Base-by-base conservation (phyloP, 2,797 vertebrate species). In the Diplodus sargus region DNA sequence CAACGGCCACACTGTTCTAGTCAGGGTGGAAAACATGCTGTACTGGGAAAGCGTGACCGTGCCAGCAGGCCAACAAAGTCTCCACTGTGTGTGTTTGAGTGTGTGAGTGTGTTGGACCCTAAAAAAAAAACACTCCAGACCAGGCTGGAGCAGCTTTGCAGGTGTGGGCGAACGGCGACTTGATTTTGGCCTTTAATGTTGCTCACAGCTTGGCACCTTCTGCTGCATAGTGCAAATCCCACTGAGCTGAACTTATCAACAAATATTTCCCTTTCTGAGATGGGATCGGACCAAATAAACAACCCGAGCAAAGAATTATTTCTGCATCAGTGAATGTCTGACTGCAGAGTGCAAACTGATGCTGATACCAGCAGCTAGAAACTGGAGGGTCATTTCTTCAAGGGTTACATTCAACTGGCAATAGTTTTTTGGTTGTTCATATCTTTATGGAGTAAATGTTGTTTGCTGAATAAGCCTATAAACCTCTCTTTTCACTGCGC, bases 61-160 rank as follows among this genome's bases (percentile, higher is more conserved):
- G 88, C 87, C 89, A 90, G 70, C 72, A 7, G 61, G 60, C 86
- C 77, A 63, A 93, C 92, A 93, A 88, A 88, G 90, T 91, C 80
- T 64, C 49, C 85, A 89, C 87, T 93, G 89, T 94, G 84, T 70
- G 61, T 22, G 62, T 74, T 43, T 52, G 75, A 53, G 75, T 42
- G 70, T 47, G 61, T 53, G 45, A 64, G 64, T 64, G 69, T 56
- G 74, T 22, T n/a, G 58, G 75, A 68, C 60, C 60, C 56, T 83
- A 60, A 64, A 39, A 77, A 34, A 34, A 34, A 85, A 89, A 83
- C 81, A 84, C 81, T 70, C 63, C 60, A 61, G 79, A 71, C 70
- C 83, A 62, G 48, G 45, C 56, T 81, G 81, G 47, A 61, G 60
- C 76, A 57, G 39, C 67, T 34, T 53, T 78, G 84, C 81, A 85